Conservation (phyloP, 2,888 invertebrate species). For the Portevinia maculata region DNA sequence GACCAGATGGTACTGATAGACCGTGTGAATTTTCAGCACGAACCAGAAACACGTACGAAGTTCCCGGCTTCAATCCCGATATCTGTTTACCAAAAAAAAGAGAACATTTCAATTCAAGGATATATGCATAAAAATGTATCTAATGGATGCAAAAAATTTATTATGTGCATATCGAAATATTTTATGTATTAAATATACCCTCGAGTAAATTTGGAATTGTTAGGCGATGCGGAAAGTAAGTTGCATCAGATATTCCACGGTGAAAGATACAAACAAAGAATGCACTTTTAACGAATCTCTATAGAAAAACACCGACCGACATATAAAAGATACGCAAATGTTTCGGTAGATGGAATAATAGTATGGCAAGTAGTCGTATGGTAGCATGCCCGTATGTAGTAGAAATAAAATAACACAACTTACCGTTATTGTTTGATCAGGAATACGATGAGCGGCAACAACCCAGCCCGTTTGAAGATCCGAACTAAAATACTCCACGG, state of each 20-base stretch:
- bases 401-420: constrained; percentile 74
- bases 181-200: constrained; percentile 56
- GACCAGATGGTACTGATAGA: constrained; percentile 90
- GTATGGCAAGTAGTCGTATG: constrained; percentile 40
- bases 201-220: constrained; percentile 29
- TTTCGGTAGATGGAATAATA: constrained; percentile 58
- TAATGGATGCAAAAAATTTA: constrained; percentile 69
- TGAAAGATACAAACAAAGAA: constrained; percentile 22
- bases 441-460: constrained; percentile 87
- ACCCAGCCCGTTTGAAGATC: constrained; percentile 92
- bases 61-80: constrained; percentile 89
- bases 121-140: constrained; percentile 37
- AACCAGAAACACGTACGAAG: constrained; percentile 93
- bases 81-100: constrained; percentile 82
- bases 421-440: constrained; percentile 88
- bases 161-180: constrained; percentile 74
- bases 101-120: constrained; percentile 48
- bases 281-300: constrained; percentile 39
- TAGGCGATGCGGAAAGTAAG: constrained; percentile 64
- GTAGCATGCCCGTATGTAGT: too few relatives aligned
- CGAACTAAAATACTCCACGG: constrained; percentile 90
- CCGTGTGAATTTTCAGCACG: constrained; percentile 94
- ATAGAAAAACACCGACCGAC: constrained; percentile 16
- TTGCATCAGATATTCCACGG: constrained; percentile 19
- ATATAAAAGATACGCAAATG: constrained; percentile 45